Base-by-base conservation (phyloP, 2,113 vertebrate genomes). In the Centropus unirufus region DNA sequence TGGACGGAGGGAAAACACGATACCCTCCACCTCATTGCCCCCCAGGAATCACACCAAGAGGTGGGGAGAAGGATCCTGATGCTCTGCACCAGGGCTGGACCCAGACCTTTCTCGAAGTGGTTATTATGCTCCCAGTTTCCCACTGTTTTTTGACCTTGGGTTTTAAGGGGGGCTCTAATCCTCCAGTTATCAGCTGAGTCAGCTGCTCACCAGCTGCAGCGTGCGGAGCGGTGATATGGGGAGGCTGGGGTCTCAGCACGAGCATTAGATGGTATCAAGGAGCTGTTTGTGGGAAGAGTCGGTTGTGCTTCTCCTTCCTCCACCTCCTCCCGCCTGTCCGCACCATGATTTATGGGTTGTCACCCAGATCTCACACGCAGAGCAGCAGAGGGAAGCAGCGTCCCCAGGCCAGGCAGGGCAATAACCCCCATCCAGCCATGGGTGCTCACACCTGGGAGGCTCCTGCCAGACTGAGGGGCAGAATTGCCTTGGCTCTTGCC, bases 1-100 rank as follows among this genome's bases (percentile, higher is more conserved):
- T 11, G 76, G 46, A 12, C 23, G 46, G 34, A 30, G 4, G 5
- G 12, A n/a, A 6, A 62, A 2, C 18, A 4, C 2, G 0, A 29
- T 11, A 6, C 6, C 9, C 42, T 59, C 55, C 12, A 2, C 11
- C 62, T 29, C 16, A 6, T 1, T n/a, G 12, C 7, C 9, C 42
- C 69, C 64, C 12, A 2, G 72, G 46, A 58, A 30, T 44, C 2
- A 0, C 61, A 3, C 16, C 47, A 49, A 49, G 47, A 44, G 6
- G 46, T 46, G 58, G 7, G 1, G 63, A 44, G 63, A 44, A 58
- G 54, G 75, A 32, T 21, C 29, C 54, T 3, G 3, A 6, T n/a
- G 57, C 42, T 66, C 30, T 1, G 1, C 1, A 0, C 3, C 1
- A 1, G 59, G 83, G 83, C 64, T 8, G 17, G 16, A 24, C 64